A percentile compares a stretch with the other conserved stretches of the same genome.
phyloP scores from a whole-genome alignment of 2,797 vertebrate genomes.

The Petrocephalus schoutedeni region DNA sequence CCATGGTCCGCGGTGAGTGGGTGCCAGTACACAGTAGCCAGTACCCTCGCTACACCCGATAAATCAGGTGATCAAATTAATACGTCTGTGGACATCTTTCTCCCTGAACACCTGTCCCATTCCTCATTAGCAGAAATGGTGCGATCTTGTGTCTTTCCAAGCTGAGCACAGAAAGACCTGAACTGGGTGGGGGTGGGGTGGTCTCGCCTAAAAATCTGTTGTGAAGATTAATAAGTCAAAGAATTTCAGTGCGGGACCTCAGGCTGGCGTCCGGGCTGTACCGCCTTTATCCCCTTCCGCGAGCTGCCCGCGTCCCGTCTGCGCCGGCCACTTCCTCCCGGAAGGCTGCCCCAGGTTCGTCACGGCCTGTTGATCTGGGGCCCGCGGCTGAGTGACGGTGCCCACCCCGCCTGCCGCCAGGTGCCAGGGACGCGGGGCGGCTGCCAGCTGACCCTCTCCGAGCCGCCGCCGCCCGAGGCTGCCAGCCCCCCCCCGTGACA shows the following conservation, averaged over 20 bases:
- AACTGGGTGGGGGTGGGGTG: background rate
- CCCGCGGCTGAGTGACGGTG: slow-evolving; percentile 43
- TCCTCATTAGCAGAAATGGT: background rate
- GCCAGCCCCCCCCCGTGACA: slow-evolving; percentile 34
- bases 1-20: background rate
- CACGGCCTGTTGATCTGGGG: slow-evolving; percentile 32
- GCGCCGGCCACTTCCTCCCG: slow-evolving; percentile 33
- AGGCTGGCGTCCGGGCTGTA: slow-evolving; percentile 16
- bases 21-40: background rate
- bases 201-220: background rate
- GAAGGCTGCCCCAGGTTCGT: slow-evolving; percentile 22
- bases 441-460: background rate
- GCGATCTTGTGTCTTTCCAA: background rate
- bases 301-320: slow-evolving; percentile 7
- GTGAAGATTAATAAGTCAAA: background rate
- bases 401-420: slow-evolving; percentile 23
- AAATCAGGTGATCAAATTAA: background rate
- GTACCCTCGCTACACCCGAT: background rate
- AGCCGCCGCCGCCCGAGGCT: background rate
- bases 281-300: background rate
- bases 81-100: background rate
- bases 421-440: slow-evolving; percentile 3
- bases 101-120: background rate
- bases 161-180: background rate
- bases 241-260: background rate